Evolutionary conservation across 1,140 invertebrate species (phyloP).

Genomic region (Drosophila elegans): DNA sequence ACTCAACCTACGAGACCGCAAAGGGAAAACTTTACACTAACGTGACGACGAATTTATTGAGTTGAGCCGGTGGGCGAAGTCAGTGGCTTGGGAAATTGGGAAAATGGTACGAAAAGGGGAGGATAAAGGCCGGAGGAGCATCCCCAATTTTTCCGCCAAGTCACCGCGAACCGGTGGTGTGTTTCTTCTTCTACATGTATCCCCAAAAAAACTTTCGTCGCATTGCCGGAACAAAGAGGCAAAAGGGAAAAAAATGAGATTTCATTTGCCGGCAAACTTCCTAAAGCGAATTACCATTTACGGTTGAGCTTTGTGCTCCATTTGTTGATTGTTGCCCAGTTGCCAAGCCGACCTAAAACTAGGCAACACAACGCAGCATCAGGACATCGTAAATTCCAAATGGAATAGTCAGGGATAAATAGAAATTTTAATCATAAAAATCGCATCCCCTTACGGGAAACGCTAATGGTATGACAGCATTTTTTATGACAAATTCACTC

Average conservation of each 20-base stretch:
- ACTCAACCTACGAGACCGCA: conserved; percentile 5
- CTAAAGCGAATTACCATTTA: conserved; percentile 41
- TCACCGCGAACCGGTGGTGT: conserved; percentile 50
- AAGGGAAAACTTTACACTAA: conserved; percentile 50
- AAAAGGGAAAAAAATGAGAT: conserved; percentile 27
- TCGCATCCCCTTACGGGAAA: conserved; percentile 10
- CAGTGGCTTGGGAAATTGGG: conserved; percentile 29
- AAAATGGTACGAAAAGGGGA: conserved; percentile 23
- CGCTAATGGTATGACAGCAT: conserved; percentile 7
- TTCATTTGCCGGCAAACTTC: conserved; percentile 50
- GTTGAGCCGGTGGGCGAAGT: conserved; percentile 23
- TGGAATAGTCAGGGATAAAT: not conserved
- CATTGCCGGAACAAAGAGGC: conserved; percentile 40
- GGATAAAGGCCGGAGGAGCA: conserved; percentile 28
- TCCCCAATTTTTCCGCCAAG: conserved; percentile 42
- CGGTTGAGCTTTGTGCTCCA: conserved; percentile 45
- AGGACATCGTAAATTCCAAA: conserved; percentile 19
- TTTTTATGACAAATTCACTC: conserved; percentile 25
- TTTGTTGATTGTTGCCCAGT: conserved; percentile 47
- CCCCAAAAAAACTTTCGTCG: conserved; percentile 42
- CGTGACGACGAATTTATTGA: conserved; percentile 52
- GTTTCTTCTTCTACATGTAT: conserved; percentile 34
- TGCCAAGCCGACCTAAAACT: conserved; percentile 34
- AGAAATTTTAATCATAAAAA: conserved; percentile 34
- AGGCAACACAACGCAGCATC: conserved; percentile 47